phyloP scores from a whole-genome alignment of 2,797 vertebrate genomes.

The Hyperoplus lanceolatus region DNA sequence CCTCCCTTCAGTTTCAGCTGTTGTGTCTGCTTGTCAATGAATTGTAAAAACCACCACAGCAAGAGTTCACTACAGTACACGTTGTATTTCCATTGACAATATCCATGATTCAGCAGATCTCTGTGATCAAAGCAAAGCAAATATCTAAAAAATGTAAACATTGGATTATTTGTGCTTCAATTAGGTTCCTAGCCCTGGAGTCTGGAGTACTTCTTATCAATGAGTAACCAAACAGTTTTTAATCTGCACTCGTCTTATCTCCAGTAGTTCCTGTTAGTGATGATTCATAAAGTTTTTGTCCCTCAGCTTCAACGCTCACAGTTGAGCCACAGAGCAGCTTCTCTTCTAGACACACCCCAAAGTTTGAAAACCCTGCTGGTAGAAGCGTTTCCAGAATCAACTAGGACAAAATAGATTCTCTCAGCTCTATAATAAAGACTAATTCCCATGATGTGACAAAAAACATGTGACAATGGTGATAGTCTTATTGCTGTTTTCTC shows the following conservation, averaged over 20 bases:
- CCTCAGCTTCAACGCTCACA: background rate
- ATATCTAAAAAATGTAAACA: conserved; percentile 33
- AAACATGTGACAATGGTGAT: background rate
- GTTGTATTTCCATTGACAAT: background rate
- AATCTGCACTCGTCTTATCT: conserved; percentile 22
- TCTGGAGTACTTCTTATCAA: conserved; percentile 40
- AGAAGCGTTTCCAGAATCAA: background rate
- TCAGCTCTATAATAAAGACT: background rate
- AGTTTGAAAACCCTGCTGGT: background rate
- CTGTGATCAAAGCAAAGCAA: conserved; percentile 3
- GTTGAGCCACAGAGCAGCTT: conserved; percentile 16
- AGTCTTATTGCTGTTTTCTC: background rate
- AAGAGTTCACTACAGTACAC: background rate
- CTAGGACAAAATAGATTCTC: background rate
- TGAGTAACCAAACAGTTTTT: conserved; percentile 29
- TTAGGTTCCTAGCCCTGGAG: conserved; percentile 41
- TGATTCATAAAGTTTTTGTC: conserved; percentile 51
- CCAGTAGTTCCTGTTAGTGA: conserved; percentile 24
- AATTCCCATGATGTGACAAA: background rate
- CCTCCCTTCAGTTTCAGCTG: conserved; percentile 54
- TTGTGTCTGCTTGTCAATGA: conserved; percentile 45
- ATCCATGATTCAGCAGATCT: conserved; percentile 10
- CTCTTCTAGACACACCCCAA: background rate
- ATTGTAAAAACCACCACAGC: conserved; percentile 30
- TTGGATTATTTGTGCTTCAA: conserved; percentile 24